A percentile compares a stretch with the other conserved stretches of the same genome.
Conservation (phyloP, 2,888 invertebrate genomes). For the Cylindroiulus punctatus region DNA sequence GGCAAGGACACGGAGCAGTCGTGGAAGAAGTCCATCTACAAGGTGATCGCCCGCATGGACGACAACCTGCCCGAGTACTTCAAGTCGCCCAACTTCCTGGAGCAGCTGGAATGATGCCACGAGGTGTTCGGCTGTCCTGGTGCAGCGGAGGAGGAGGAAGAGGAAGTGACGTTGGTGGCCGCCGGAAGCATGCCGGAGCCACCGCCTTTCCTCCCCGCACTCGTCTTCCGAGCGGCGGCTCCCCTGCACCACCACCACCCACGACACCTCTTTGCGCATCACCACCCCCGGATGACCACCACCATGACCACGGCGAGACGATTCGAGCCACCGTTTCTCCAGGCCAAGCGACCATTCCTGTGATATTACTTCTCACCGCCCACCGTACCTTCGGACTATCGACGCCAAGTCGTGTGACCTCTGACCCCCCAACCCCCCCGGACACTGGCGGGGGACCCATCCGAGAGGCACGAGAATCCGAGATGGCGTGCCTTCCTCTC, state of each 20-base stretch:
- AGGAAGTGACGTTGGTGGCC: not conserved
- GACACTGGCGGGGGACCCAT: not conserved
- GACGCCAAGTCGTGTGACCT: not conserved
- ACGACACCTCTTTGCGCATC: not conserved
- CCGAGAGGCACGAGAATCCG: not conserved
- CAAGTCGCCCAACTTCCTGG: conserved; percentile 99
- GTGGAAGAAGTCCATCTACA: conserved; percentile 99
- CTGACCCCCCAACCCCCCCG: not conserved
- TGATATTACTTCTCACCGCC: conserved; percentile 46
- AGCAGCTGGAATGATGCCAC: conserved; percentile 86
- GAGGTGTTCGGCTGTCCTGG: conserved; percentile 48
- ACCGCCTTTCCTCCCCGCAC: not conserved
- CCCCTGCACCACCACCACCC: conserved; percentile 42
- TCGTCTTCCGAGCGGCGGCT: conserved; percentile 15
- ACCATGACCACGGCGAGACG: not conserved
- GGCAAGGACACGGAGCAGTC: conserved; percentile 98
- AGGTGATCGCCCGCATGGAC: conserved; percentile 98
- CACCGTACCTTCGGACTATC: not conserved
- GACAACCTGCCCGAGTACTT: conserved; percentile 99
- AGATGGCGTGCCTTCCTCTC: conserved; percentile 42
- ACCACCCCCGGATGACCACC: not conserved
- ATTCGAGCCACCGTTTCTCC: not conserved
- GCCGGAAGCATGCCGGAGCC: not conserved
- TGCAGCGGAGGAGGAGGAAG: conserved; percentile 46
- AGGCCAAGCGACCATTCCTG: conserved; percentile 36